Base-by-base conservation (phyloP, 2,888 invertebrate species). In the Slavum lentiscoides region DNA sequence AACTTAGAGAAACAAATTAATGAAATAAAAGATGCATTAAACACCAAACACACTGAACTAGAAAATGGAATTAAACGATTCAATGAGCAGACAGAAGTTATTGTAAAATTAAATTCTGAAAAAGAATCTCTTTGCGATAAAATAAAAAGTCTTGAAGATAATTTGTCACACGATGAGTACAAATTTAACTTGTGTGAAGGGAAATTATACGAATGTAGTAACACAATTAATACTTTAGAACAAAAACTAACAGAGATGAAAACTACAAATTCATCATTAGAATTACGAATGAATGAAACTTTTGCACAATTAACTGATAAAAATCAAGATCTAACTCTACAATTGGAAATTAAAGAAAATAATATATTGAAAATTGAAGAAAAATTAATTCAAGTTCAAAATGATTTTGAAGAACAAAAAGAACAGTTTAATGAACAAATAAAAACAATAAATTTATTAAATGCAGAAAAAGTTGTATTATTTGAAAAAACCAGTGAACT, bases 121-220 rank as follows among this genome's bases (percentile, higher is more conserved):
- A 80, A 72, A n/a, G 58, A 80, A 49, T 58, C 9, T 39, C 19
- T 43, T 43, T n/a, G 6, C 23, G 9, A 58, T 64, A 39, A 80
- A 80, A 58, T 80, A 23, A 72, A 66, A 55, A 55, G 19, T 7
- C 55, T 80, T 15, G 80, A 72, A 66, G 55, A 80, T 58, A n/a
- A 8, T 43, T 30, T 80, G 23, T 66, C 64, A 13, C 80, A 66
- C 2, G 39, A 72, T 9, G 72, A 80, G 43, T 70, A 70, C 7
- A n/a, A 80, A 43, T 80, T 72, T 15, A 80, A 72, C 53, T 62
- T 72, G 17, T 72, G 55, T 4, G 80, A 72, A 64, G 80, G 70
- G 7, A 80, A 80, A 66, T 43, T 80, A 15, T 72, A 72, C n/a
- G 72, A 66, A 30, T 72, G 72, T 55, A 58, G 64, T 58, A 43